Conservation (phyloP, 2,797 vertebrate species). For the Falco rusticolus region DNA sequence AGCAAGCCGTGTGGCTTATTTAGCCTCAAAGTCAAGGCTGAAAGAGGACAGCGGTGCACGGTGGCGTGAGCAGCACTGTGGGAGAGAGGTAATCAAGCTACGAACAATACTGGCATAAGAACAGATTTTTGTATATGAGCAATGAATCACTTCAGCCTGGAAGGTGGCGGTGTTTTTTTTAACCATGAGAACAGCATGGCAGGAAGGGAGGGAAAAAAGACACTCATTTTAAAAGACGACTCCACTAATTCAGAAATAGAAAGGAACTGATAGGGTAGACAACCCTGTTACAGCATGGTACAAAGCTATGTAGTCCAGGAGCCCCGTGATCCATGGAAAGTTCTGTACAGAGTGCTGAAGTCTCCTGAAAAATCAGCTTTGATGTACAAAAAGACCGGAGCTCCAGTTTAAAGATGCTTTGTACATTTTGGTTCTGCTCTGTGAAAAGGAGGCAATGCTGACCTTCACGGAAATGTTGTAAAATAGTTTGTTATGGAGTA, state of each 20-base stretch:
- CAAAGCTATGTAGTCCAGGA: background rate
- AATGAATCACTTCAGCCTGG: slow-evolving; percentile 15
- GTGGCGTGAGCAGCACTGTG: background rate
- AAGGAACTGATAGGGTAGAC: background rate
- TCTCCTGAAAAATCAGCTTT: background rate
- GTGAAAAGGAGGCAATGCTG: background rate
- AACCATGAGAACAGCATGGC: background rate
- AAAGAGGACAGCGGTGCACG: background rate
- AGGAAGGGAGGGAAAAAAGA: background rate
- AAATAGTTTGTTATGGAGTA: background rate
- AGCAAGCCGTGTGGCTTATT: background rate
- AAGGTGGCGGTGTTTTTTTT: background rate
- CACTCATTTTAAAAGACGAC: background rate
- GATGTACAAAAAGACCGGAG: background rate
- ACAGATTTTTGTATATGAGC: background rate
- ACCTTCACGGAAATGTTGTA: background rate
- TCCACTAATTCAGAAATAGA: background rate
- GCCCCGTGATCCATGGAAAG: background rate
- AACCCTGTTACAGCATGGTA: background rate
- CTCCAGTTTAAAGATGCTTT: background rate
- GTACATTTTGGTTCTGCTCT: background rate
- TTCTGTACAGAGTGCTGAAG: background rate
- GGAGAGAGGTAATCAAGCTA: background rate
- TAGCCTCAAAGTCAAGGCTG: background rate
- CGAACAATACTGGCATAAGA: background rate